These are phyloP conservation scores for Protonemura montana DNA, from an alignment of 2,888 invertebrate genomes.

Conservation along the genomic window DNA sequence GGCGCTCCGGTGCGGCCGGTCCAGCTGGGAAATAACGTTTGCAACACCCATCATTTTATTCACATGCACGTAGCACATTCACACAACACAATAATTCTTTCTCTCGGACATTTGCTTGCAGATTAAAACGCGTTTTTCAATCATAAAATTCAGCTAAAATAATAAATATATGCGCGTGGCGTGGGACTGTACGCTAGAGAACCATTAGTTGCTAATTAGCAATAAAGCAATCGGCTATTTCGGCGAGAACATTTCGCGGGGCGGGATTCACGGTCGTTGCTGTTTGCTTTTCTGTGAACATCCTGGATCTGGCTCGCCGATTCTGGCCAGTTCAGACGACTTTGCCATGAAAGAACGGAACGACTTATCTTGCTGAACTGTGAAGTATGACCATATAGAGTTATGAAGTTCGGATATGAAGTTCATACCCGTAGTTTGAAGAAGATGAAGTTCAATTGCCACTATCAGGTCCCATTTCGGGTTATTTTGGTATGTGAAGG, in stretches of 20 bases:
- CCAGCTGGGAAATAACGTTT: not conserved
- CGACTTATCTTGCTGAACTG: too few relatives aligned
- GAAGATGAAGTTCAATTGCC: too few relatives aligned
- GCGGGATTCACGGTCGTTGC: too few relatives aligned
- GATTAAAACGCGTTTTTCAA: constrained; percentile 41
- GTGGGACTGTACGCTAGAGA: constrained; percentile 1
- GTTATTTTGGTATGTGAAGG: too few relatives aligned
- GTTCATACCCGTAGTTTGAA: too few relatives aligned
- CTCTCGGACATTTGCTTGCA: constrained; percentile 14
- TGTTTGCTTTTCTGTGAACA: too few relatives aligned
- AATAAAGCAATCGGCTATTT: not conserved
- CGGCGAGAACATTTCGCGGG: not conserved
- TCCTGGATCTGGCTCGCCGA: too few relatives aligned
- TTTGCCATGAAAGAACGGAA: too few relatives aligned
- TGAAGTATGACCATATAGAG: too few relatives aligned
- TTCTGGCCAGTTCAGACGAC: too few relatives aligned
- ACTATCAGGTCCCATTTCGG: too few relatives aligned
- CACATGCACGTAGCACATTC: not conserved
- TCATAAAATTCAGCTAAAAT: constrained; percentile 40
- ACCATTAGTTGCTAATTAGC: constrained; percentile 3
- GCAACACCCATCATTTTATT: not conserved
- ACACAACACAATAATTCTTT: constrained; percentile 14
- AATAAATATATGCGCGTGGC: constrained; percentile 21
- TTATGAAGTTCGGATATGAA: too few relatives aligned
- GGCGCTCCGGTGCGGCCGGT: not conserved